Conservation (phyloP, 2,113 vertebrate species). For the Prunella himalayana region DNA sequence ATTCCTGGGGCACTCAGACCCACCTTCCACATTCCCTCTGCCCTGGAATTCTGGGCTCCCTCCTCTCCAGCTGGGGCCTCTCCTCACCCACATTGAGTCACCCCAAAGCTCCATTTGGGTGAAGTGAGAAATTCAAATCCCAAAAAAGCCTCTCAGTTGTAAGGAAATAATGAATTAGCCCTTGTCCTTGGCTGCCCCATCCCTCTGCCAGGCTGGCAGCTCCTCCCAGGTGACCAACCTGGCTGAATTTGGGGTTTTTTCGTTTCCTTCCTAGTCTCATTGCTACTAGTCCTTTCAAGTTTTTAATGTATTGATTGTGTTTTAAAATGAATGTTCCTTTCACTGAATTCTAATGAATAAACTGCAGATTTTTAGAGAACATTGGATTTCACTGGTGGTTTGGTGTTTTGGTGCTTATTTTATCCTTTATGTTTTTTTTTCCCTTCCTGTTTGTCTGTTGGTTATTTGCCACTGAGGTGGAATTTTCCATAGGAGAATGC, state of each 20-base stretch:
- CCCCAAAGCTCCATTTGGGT: background rate
- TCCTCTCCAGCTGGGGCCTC: background rate
- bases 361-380: conserved; percentile 51
- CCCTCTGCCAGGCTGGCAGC: background rate
- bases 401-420: background rate
- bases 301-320: conserved; percentile 54
- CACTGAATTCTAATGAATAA: conserved; percentile 59
- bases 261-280: background rate
- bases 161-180: background rate
- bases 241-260: background rate
- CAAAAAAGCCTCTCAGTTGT: background rate
- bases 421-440: background rate
- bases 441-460: background rate
- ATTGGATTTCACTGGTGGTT: background rate
- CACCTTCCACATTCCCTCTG: background rate
- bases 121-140: background rate
- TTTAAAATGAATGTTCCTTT: conserved; percentile 62
- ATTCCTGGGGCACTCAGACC: background rate
- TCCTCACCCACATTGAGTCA: background rate
- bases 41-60: background rate
- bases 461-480: background rate
- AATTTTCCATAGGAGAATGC: background rate
- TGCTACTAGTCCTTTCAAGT: conserved; percentile 1
- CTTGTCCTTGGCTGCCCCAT: background rate
- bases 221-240: background rate